Percentiles rank a stretch among this genome's conserved stretches.
These are phyloP conservation scores for Eupithecia insigniata DNA, from an alignment of 2,888 invertebrate genomes.

Conservation along the genomic window DNA sequence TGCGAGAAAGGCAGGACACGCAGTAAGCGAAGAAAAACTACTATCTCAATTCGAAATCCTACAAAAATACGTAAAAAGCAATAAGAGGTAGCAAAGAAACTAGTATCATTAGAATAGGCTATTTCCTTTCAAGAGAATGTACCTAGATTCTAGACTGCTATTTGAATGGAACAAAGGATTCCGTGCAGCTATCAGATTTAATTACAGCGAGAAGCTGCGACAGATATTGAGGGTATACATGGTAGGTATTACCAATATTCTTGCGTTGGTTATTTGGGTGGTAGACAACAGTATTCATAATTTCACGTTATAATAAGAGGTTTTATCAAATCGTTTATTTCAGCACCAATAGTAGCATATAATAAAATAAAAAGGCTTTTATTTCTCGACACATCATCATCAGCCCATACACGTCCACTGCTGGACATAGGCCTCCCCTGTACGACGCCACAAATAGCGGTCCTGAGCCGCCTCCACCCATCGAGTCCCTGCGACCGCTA, in stretches of 20 bases:
- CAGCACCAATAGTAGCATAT: no score
- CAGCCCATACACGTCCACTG: no score
- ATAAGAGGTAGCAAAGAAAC: neutral
- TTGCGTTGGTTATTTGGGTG: neutral
- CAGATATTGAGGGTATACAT: slow-evolving; percentile 53
- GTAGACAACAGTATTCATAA: neutral
- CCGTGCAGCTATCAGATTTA: slow-evolving; percentile 61
- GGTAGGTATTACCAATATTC: neutral
- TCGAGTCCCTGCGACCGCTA: no score
- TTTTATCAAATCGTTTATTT: no score
- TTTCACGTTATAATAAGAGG: no score
- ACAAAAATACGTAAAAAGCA: neutral
- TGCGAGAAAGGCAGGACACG: neutral
- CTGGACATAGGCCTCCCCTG: no score
- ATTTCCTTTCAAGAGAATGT: slow-evolving; percentile 4
- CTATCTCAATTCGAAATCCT: neutral
- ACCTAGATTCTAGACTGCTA: neutral
- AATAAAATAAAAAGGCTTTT: no score
- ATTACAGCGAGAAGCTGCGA: slow-evolving; percentile 57
- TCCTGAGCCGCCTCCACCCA: no score
- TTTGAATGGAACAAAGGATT: slow-evolving; percentile 52
- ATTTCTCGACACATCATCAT: no score
- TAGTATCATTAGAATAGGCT: neutral
- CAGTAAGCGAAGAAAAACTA: neutral
- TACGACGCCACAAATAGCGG: no score